Conservation (phyloP, 2,888 invertebrate genomes). For the Perizoma affinitatum region DNA sequence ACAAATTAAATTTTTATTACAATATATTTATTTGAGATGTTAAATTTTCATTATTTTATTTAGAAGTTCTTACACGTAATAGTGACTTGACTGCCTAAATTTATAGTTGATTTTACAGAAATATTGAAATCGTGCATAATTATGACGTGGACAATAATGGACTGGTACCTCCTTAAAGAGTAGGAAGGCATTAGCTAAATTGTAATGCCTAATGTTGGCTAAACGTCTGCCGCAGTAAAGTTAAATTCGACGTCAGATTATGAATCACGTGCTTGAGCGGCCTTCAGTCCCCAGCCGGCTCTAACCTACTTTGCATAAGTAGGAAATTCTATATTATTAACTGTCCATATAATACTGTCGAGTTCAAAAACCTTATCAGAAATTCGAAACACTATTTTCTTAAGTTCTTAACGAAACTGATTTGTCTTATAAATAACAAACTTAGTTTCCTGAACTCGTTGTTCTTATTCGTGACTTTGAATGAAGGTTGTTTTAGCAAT, state of each 20-base stretch:
- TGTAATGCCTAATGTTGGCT: slow-evolving; percentile 7
- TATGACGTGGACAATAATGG: no score
- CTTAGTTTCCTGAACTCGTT: slow-evolving; percentile 13
- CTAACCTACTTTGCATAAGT: slow-evolving; percentile 26
- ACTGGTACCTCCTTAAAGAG: no score
- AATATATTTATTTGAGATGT: background rate
- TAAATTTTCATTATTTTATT: no score
- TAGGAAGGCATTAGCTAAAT: slow-evolving; percentile 7
- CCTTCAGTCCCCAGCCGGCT: slow-evolving; percentile 35
- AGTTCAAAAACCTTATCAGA: slow-evolving; percentile 24
- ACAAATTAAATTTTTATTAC: background rate
- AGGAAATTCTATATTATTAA: slow-evolving; percentile 25
- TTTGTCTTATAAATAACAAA: slow-evolving; percentile 2
- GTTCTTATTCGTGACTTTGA: slow-evolving; percentile 28
- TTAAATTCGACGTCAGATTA: slow-evolving; percentile 38
- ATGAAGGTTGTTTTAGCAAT: slow-evolving; percentile 44
- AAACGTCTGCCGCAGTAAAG: slow-evolving; percentile 25
- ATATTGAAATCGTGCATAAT: no score
- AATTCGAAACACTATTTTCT: slow-evolving; percentile 1
- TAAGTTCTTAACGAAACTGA: slow-evolving; percentile 3
- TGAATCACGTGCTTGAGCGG: slow-evolving; percentile 47
- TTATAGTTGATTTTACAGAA: no score
- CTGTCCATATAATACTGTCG: slow-evolving; percentile 7
- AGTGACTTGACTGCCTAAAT: no score
- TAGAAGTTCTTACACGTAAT: no score